Conservation (phyloP, 2,113 vertebrate genomes). For the Notechis scutatus region DNA sequence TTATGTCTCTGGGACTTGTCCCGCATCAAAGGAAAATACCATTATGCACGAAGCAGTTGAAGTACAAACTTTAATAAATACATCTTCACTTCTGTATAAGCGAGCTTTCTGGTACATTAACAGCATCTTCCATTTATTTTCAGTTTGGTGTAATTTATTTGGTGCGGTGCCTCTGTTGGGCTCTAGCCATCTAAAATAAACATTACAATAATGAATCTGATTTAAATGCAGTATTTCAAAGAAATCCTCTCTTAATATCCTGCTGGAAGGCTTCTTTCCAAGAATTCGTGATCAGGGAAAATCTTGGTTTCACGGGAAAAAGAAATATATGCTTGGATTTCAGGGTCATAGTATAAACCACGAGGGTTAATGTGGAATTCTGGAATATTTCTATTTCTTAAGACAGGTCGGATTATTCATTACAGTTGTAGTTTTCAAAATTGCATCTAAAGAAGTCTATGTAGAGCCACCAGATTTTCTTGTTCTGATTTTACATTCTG, state of each 20-base stretch:
- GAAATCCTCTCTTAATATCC: constrained; percentile 38
- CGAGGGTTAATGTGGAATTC: constrained; percentile 21
- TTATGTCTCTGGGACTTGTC: not conserved
- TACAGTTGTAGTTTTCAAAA: not conserved
- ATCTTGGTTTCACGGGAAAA: constrained; percentile 19
- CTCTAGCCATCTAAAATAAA: constrained; percentile 57
- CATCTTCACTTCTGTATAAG: not conserved
- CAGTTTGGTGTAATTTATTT: constrained; percentile 53
- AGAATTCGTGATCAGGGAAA: constrained; percentile 39
- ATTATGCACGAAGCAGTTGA: constrained; percentile 17
- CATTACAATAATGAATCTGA: constrained; percentile 47
- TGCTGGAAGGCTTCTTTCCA: constrained; percentile 38
- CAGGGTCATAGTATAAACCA: not conserved
- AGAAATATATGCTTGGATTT: constrained; percentile 36
- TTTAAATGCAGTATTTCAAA: constrained; percentile 55
- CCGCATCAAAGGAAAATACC: constrained; percentile 7
- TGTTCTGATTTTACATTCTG: not conserved
- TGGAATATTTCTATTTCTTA: constrained; percentile 15
- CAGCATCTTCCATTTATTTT: constrained; percentile 42
- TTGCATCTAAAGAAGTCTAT: not conserved
- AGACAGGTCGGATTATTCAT: not conserved
- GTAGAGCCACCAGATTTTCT: not conserved
- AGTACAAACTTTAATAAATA: constrained; percentile 44
- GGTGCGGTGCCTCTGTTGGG: constrained; percentile 47
- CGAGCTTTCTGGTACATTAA: constrained; percentile 38